Percentiles rank a stretch among this genome's conserved stretches.
phyloP scores from a whole-genome alignment of 2,113 vertebrate species.

The Chroicocephalus ridibundus region DNA sequence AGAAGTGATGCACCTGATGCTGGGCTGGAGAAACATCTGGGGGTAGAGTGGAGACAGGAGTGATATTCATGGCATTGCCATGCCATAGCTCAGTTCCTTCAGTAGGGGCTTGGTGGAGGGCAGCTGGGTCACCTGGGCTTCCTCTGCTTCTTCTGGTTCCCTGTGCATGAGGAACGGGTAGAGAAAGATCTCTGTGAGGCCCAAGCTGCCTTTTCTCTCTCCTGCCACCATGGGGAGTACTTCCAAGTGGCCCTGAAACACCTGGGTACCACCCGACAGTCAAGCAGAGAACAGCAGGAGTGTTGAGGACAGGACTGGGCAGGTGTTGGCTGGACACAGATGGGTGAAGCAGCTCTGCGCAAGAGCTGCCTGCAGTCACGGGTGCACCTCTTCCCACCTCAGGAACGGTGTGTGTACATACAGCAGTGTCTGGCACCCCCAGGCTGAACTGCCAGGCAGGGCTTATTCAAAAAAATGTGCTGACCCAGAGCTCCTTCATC shows the following conservation, averaged over 20 bases:
- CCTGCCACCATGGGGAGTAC: background rate
- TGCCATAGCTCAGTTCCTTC: background rate
- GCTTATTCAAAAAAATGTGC: background rate
- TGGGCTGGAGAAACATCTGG: background rate
- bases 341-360: background rate
- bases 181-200: background rate
- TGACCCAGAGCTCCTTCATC: background rate
- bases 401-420: background rate
- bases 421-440: accelerated
- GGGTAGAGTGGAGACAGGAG: background rate
- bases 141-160: background rate
- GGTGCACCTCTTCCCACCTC: background rate
- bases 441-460: background rate
- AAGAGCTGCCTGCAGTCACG: background rate
- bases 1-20: background rate
- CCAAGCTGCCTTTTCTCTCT: background rate
- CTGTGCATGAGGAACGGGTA: background rate
- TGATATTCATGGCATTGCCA: no score
- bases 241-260: background rate
- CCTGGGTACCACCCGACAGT: background rate
- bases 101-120: background rate
- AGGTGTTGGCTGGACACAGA: no score
- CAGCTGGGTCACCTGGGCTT: background rate
- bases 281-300: background rate
- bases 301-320: background rate